These are phyloP conservation scores for Catalaphyllia jardinei DNA, from an alignment of 64 coral and sea anemone genomes.

Conservation along the genomic window DNA sequence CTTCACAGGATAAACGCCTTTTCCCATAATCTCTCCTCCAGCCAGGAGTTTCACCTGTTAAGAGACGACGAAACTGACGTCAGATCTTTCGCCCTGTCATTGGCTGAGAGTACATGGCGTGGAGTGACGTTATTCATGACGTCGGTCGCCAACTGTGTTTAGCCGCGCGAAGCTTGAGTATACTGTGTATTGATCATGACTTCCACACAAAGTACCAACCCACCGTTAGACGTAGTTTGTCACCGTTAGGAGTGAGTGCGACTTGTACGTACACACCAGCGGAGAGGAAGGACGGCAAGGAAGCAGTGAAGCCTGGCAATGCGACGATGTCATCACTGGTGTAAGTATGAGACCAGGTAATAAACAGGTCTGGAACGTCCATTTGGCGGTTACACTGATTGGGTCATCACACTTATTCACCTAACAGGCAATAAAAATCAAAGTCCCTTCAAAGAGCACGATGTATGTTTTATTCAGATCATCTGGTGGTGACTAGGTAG, in stretches of 20 bases:
- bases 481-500: too few relatives aligned
- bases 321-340: conserved; percentile 60
- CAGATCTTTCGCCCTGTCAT: too few relatives aligned
- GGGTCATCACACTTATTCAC: conserved; percentile 76
- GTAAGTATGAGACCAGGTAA: conserved; percentile 70
- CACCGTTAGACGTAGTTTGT: conserved; percentile 49
- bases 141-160: too few relatives aligned
- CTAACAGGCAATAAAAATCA: background rate
- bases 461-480: too few relatives aligned
- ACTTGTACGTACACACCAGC: conserved; percentile 64
- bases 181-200: background rate
- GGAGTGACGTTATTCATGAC: too few relatives aligned
- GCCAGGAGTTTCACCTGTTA: conserved; percentile 47
- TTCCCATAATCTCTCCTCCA: conserved; percentile 4
- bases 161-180: too few relatives aligned
- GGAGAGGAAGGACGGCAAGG: background rate
- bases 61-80: background rate
- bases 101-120: too few relatives aligned
- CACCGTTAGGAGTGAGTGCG: conserved; percentile 14
- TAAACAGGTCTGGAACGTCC: conserved; percentile 49
- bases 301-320: conserved; percentile 53
- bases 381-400: conserved; percentile 44
- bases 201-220: too few relatives aligned
- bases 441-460: too few relatives aligned
- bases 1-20: conserved; percentile 40